A percentile compares a stretch with the other conserved stretches of the same genome.
Evolutionary conservation across 2,888 invertebrate genomes (phyloP).

Genomic region (Podabrus alpinus): DNA sequence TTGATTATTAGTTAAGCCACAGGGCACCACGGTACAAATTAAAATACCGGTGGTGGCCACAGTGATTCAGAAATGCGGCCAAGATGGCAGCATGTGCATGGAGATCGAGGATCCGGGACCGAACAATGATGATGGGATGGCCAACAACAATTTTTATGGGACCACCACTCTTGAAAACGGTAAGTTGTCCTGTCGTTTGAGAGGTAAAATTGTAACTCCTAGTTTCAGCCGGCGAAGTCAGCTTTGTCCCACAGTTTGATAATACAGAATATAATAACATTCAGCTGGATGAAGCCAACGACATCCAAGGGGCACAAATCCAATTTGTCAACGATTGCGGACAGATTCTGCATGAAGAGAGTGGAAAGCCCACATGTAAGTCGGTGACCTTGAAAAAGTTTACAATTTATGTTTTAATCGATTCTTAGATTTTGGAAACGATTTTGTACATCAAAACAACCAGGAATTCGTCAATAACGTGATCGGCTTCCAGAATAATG

Average conservation of each 20-base stretch:
- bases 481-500: conserved; percentile 14
- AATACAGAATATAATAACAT: not conserved
- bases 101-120: conserved; percentile 53
- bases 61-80: conserved; percentile 50
- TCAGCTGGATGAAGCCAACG: not conserved
- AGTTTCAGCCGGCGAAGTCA: not conserved
- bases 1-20: not conserved
- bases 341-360: not conserved
- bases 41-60: conserved; percentile 55
- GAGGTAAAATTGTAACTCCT: not conserved
- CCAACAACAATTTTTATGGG: conserved; percentile 28
- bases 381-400: not conserved
- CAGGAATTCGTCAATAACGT: conserved; percentile 22
- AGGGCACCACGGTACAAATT: conserved; percentile 51
- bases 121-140: conserved; percentile 31
- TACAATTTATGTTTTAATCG: not conserved
- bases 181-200: not conserved
- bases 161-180: conserved; percentile 19
- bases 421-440: conserved; percentile 7
- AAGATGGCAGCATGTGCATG: conserved; percentile 50
- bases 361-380: not conserved
- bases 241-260: not conserved
- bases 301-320: not conserved
- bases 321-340: not conserved
- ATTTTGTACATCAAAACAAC: conserved; percentile 3